These are phyloP conservation scores for Microplitis deprimator DNA, from an alignment of 2,888 invertebrate genomes.

Conservation along the genomic window DNA sequence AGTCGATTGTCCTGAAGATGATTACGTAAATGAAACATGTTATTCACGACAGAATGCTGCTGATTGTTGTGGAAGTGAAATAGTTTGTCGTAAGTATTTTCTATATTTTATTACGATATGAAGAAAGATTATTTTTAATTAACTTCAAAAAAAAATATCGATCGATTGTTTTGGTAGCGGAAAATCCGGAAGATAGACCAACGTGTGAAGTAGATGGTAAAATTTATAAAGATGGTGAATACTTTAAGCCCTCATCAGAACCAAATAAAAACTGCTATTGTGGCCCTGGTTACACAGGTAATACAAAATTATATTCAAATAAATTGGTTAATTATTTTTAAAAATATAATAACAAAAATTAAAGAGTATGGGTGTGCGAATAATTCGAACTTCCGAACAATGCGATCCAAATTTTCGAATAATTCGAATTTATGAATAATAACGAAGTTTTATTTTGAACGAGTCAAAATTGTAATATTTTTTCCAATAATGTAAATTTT, in stretches of 20 bases:
- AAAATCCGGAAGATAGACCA: slow-evolving; percentile 50
- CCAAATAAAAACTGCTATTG: slow-evolving; percentile 55
- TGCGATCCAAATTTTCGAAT: too few species aligned
- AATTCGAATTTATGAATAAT: too few species aligned
- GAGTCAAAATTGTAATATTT: too few species aligned
- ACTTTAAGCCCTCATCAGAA: slow-evolving; percentile 51
- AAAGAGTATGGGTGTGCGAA: not conserved
- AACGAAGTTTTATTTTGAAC: too few species aligned
- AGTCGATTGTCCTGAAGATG: slow-evolving; percentile 51
- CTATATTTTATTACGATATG: not conserved
- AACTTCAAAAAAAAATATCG: not conserved
- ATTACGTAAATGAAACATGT: slow-evolving; percentile 46
- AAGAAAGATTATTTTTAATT: not conserved
- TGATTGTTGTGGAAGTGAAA: slow-evolving; percentile 50
- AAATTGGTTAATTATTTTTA: not conserved
- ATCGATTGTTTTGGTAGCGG: slow-evolving; percentile 47
- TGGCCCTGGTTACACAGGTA: slow-evolving; percentile 52
- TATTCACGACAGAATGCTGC: slow-evolving; percentile 34
- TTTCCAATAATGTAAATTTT: too few species aligned
- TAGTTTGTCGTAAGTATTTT: slow-evolving; percentile 59
- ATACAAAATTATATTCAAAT: too few species aligned
- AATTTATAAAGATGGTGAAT: slow-evolving; percentile 58
- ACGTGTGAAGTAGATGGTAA: slow-evolving; percentile 59
- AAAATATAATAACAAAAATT: not conserved
- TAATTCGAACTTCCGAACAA: too few species aligned